Percentiles rank a stretch among this genome's conserved stretches.
These are phyloP conservation scores for Eucera pruinosa DNA, from an alignment of 2,888 invertebrate species.

Conservation along the genomic window DNA sequence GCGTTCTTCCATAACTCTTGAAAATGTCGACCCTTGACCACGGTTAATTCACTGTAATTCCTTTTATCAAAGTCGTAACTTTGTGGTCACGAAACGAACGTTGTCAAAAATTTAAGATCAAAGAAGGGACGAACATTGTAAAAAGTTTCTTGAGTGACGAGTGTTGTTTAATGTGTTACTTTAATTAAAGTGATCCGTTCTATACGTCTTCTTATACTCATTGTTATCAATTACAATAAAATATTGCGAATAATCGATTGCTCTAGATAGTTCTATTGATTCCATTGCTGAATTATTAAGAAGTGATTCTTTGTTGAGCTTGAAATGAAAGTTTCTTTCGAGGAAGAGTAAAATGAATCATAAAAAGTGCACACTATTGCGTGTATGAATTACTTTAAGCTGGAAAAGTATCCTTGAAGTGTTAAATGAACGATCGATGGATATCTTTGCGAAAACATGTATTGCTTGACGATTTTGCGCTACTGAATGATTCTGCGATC, in stretches of 20 bases:
- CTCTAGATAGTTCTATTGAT: not conserved
- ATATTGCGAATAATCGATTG: not conserved
- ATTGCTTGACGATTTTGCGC: slow-evolving; percentile 44
- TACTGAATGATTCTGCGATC: slow-evolving; percentile 68
- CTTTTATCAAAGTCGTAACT: not conserved
- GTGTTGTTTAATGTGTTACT: slow-evolving; percentile 11
- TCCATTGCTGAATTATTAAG: not conserved
- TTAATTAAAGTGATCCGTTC: slow-evolving; percentile 21
- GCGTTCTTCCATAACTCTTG: slow-evolving; percentile 54
- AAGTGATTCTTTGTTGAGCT: not conserved
- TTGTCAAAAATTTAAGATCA: not conserved
- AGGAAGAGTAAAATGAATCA: not conserved
- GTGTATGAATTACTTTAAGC: slow-evolving; percentile 38
- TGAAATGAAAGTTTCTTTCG: not conserved
- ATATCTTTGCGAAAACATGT: slow-evolving; percentile 59
- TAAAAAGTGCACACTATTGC: slow-evolving; percentile 5
- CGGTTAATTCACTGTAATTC: slow-evolving; percentile 50
- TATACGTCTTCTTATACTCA: slow-evolving; percentile 12
- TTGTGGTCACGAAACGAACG: not conserved
- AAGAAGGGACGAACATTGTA: not conserved
- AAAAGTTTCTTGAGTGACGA: not conserved
- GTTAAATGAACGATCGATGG: slow-evolving; percentile 49
- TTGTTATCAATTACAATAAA: not conserved
- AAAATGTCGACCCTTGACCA: slow-evolving; percentile 69
- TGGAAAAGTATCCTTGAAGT: slow-evolving; percentile 37